Percentiles rank a stretch among this genome's conserved stretches.
Evolutionary conservation across 2,888 invertebrate species (phyloP).

Genomic region (Lasiommata megera): DNA sequence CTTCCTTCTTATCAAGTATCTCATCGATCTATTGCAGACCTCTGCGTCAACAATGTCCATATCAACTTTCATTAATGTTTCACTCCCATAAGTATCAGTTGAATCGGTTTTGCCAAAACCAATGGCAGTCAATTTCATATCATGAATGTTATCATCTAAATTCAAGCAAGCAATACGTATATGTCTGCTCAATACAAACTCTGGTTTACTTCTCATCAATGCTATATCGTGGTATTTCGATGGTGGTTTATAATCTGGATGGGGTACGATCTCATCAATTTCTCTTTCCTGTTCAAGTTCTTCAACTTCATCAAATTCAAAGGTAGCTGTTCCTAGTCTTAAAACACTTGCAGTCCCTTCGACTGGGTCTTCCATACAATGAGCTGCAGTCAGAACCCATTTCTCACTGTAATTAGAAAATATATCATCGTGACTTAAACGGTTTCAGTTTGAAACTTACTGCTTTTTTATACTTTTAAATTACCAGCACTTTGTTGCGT

Average conservation of each 20-base stretch:
- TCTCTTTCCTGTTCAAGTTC: slow-evolving; percentile 75
- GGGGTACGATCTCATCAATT: slow-evolving; percentile 65
- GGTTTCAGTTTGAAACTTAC: too few relatives aligned
- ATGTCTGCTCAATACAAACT: slow-evolving; percentile 72
- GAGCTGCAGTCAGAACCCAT: slow-evolving; percentile 74
- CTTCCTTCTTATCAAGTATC: slow-evolving; percentile 58
- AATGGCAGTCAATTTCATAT: slow-evolving; percentile 74
- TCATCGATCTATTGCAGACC: slow-evolving; percentile 64
- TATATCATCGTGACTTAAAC: too few relatives aligned
- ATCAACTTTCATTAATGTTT: slow-evolving; percentile 74
- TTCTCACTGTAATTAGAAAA: slow-evolving; percentile 40
- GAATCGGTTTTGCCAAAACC: slow-evolving; percentile 83
- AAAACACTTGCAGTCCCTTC: slow-evolving; percentile 75
- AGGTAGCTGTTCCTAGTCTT: slow-evolving; percentile 79
- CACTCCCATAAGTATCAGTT: slow-evolving; percentile 61
- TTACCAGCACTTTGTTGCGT: too few relatives aligned
- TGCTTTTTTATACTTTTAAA: too few relatives aligned
- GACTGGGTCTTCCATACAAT: slow-evolving; percentile 61
- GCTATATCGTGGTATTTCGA: slow-evolving; percentile 85
- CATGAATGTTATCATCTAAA: slow-evolving; percentile 41
- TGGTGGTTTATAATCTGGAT: slow-evolving; percentile 81
- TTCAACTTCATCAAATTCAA: slow-evolving; percentile 70
- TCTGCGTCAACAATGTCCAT: slow-evolving; percentile 56
- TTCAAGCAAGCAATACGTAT: slow-evolving; percentile 84
- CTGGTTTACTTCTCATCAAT: slow-evolving; percentile 75